Percentiles rank a stretch among this genome's conserved stretches.
Evolutionary conservation across 2,797 vertebrate genomes (phyloP).

Genomic region (Natrix natrix): DNA sequence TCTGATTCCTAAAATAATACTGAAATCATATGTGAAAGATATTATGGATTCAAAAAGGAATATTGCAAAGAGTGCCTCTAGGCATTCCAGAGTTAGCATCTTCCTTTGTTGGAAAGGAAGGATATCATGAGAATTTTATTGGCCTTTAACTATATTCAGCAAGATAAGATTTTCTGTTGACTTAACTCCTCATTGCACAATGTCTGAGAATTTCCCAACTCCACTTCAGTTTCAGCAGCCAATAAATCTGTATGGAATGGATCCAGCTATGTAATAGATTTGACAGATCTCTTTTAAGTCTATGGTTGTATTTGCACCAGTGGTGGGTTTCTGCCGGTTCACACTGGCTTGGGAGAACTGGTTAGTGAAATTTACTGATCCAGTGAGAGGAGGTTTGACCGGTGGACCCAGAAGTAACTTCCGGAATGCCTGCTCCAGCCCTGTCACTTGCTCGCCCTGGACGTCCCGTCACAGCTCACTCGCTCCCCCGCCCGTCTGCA

Average conservation of each 20-base stretch:
- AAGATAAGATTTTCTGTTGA: neutral
- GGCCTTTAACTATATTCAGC: neutral
- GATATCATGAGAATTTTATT: neutral
- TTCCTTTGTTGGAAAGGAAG: slow-evolving; percentile 1
- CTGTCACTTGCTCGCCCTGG: too few relatives aligned
- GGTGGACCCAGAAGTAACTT: too few relatives aligned
- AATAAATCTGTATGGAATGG: neutral
- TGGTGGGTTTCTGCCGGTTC: too few relatives aligned
- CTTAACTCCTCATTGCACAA: neutral
- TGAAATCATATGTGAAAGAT: neutral
- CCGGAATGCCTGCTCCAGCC: too few relatives aligned
- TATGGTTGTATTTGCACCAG: too few relatives aligned
- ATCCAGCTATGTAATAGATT: neutral
- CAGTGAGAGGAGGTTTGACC: too few relatives aligned
- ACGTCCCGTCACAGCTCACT: too few relatives aligned
- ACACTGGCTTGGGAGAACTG: too few relatives aligned
- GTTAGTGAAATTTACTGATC: too few relatives aligned
- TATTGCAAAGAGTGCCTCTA: neutral
- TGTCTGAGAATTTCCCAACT: neutral
- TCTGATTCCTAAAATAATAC: neutral
- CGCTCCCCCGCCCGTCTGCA: too few relatives aligned
- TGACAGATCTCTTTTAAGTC: neutral
- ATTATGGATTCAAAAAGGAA: neutral
- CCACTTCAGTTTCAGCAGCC: neutral
- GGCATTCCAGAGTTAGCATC: neutral